phyloP scores from a whole-genome alignment of 2,888 invertebrate genomes.

The Nomada ruficornis region DNA sequence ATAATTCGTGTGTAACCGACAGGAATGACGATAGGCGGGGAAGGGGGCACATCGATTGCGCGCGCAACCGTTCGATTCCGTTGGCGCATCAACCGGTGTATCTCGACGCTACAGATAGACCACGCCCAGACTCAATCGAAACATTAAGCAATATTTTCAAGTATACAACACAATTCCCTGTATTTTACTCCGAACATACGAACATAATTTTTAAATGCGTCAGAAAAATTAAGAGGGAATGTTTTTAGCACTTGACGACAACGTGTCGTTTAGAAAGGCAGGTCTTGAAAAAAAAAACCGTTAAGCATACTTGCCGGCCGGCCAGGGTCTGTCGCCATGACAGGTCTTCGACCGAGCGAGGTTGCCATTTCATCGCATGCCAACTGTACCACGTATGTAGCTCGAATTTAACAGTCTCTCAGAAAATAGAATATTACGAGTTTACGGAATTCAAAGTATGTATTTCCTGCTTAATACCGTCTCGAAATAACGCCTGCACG shows the following conservation, averaged over 20 bases:
- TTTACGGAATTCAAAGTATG: neutral
- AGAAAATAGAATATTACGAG: neutral
- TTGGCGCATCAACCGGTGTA: constrained; percentile 78
- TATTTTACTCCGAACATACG: neutral
- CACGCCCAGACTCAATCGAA: constrained; percentile 75
- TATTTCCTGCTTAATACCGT: neutral
- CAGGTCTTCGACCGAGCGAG: constrained; percentile 69
- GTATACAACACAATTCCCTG: neutral
- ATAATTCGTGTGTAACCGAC: constrained; percentile 18
- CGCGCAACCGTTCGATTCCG: constrained; percentile 83
- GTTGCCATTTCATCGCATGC: constrained; percentile 61
- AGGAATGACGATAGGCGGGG: constrained; percentile 20
- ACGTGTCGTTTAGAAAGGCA: constrained; percentile 36
- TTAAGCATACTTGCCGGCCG: constrained; percentile 69
- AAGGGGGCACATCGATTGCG: constrained; percentile 70
- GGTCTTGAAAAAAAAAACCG: constrained; percentile 66
- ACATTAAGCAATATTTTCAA: constrained; percentile 14
- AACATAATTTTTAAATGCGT: neutral
- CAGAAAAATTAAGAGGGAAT: neutral
- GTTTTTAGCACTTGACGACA: constrained; percentile 39
- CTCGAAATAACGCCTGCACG: neutral
- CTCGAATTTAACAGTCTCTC: neutral
- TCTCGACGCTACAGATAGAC: constrained; percentile 70
- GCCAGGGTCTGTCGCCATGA: constrained; percentile 76
- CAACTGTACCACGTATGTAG: constrained; percentile 33